Evolutionary conservation across 2,113 vertebrate species (phyloP), one percentile per base, ranked within the genome.

Genomic region (Chionodraco myersi): DNA sequence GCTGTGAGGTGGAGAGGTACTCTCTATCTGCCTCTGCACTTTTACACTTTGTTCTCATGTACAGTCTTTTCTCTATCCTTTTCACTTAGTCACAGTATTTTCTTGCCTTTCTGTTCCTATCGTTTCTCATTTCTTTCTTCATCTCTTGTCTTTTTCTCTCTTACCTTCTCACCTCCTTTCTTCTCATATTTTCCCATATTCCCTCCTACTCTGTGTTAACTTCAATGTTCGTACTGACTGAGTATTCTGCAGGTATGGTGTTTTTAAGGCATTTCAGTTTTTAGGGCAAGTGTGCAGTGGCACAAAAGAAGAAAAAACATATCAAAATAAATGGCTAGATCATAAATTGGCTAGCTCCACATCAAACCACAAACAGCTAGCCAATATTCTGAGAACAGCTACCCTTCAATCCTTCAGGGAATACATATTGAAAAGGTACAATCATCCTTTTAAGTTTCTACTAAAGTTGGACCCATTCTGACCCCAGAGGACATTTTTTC

Each of bases 21-120:
- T 86, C 85, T 88, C 83, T 83, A 66, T 87, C 84, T 90, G 84
- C 86, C 86, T 87, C 86, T 91, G 83, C 87, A 85, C 49, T 72
- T 87, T 88, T 82, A 81, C 86, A 88, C 88, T 82, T 88, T 82
- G 79, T 76, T 83, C 66, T 75, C 68, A 13, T 82, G 63, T 66
- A 56, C 80, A 73, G 60, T 79, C 68, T 73, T 85, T 77, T 85
- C 54, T 86, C 53, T 21, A 67, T 78, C 66, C 60, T 87, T 86
- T 87, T 72, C 68, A 84, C 68, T 72, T 73, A 70, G 81, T 81
- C 70, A 72, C 77, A n/a, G 57, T 15, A 60, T 75, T 77, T 66
- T 80, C 72, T 67, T 79, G 51, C 67, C 44, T 73, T 61, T 84
- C 64, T 77, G 59, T 80, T 84, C 72, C 79, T 53, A 47, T 78